Evolutionary conservation across 2,888 invertebrate genomes (phyloP).

Genomic region (Scaptomyza tumidula): DNA sequence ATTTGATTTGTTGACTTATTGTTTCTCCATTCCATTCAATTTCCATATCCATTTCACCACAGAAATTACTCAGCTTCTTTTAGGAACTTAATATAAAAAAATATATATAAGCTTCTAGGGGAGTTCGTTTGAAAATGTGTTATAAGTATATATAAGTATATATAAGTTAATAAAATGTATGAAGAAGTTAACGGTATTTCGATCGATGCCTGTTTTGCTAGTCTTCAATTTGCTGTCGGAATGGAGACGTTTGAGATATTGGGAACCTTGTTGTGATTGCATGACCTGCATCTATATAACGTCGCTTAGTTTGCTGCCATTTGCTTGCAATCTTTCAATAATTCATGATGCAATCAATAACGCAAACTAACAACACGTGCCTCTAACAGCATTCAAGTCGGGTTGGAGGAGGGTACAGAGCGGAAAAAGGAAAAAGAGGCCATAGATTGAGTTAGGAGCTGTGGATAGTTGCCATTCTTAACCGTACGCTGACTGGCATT

Average conservation of each 20-base stretch:
- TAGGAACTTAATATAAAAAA: no score
- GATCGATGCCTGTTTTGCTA: no score
- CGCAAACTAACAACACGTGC: conserved; percentile 69
- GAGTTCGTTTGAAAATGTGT: no score
- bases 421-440: no score
- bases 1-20: no score
- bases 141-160: no score
- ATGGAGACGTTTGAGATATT: conserved; percentile 8
- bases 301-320: conserved; percentile 44
- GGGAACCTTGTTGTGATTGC: conserved; percentile 31
- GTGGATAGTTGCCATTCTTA: conserved; percentile 47
- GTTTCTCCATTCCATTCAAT: no score
- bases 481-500: conserved; percentile 51
- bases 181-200: no score
- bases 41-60: no score
- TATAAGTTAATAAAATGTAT: no score
- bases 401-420: not conserved
- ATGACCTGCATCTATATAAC: conserved; percentile 53
- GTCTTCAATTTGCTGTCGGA: not conserved
- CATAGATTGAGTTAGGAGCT: conserved; percentile 12
- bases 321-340: conserved; percentile 68
- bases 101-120: no score
- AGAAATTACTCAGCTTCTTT: no score
- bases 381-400: conserved; percentile 28
- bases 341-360: conserved; percentile 77